Evolutionary conservation across 2,113 vertebrate species (phyloP), one percentile per base, ranked within the genome.

Genomic region (Anser cygnoides): DNA sequence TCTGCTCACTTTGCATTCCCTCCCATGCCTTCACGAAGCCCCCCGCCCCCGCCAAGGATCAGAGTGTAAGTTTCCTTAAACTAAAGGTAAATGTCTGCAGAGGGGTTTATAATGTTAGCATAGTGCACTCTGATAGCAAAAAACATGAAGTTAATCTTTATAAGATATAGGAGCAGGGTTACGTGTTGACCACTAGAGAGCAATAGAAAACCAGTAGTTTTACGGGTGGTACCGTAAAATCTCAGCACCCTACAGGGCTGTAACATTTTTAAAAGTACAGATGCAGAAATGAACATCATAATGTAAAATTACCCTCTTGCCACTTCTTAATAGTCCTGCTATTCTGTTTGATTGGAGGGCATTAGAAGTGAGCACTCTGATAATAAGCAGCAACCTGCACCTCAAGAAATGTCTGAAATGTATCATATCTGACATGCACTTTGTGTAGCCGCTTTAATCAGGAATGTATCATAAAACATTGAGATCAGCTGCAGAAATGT

Each of bases 121-220:
- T 37, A 66, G 49, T 2, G 21, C n/a, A 31, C 13, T 20, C n/a
- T 20, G 52, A 3, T 5, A 43, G 23, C 46, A 73, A n/a, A 73
- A n/a, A 89, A 31, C 43, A 26, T 2, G n/a, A 73, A 41, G 76
- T 33, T 43, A 52, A 13, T 33, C 11, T 86, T 66, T 8, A 11
- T 1, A 13, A 22, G 14, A 37, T 4, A 22, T 3, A 61, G 78
- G 44, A 50, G 83, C 63, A 90, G 39, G 8, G 13, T 11, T 70
- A 63, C 50, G n/a, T 1, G 7, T 55, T 84, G 81, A 59, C 79
- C 93, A 87, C 91, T 66, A 95, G 93, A 84, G 93, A 82, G 95
- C 96, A 84, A 75, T 39, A 93, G 83, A 86, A 19, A 25, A 13
- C 86, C 55, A 78, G 90, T 1, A 80, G 75, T 49, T 6, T 17